Evolutionary conservation across 2,113 vertebrate genomes (phyloP).

Genomic region (Aleadryas rufinucha): DNA sequence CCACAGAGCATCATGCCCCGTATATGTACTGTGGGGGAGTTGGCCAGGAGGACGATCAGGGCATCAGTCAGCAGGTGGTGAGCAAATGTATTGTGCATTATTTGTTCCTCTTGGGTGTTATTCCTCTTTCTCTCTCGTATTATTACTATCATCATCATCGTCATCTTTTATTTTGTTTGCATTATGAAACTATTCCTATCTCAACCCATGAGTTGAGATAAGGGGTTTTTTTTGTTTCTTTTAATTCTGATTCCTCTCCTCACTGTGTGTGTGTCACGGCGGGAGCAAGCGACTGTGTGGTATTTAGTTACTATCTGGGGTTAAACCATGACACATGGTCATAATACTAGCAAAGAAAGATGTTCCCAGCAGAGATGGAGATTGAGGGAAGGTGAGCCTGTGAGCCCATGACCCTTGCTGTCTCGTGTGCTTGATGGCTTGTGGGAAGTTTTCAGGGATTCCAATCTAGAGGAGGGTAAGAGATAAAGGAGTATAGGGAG

Average conservation of each 20-base stretch:
- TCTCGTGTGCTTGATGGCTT: background rate
- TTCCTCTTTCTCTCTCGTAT: background rate
- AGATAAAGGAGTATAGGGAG: constrained; percentile 27
- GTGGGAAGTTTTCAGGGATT: constrained; percentile 39
- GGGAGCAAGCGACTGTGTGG: background rate
- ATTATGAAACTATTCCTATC: background rate
- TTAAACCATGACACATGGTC: background rate
- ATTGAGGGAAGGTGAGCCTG: background rate
- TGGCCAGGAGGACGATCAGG: background rate
- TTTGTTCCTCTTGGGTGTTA: background rate
- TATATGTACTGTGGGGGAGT: background rate
- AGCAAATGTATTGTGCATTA: background rate
- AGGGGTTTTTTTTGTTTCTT: fast-evolving
- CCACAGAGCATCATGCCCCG: background rate
- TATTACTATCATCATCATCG: background rate
- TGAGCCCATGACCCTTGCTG: background rate
- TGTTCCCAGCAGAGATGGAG: background rate
- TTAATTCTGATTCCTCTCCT: background rate
- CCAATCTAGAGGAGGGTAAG: constrained; percentile 40
- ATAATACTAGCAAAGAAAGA: background rate
- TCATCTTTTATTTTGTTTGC: background rate
- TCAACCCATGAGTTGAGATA: background rate
- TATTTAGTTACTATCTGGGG: background rate
- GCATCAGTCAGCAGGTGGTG: background rate
- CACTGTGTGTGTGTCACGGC: background rate